These are phyloP conservation scores for Crossocerus cetratus DNA, from an alignment of 2,888 invertebrate genomes.

Conservation along the genomic window DNA sequence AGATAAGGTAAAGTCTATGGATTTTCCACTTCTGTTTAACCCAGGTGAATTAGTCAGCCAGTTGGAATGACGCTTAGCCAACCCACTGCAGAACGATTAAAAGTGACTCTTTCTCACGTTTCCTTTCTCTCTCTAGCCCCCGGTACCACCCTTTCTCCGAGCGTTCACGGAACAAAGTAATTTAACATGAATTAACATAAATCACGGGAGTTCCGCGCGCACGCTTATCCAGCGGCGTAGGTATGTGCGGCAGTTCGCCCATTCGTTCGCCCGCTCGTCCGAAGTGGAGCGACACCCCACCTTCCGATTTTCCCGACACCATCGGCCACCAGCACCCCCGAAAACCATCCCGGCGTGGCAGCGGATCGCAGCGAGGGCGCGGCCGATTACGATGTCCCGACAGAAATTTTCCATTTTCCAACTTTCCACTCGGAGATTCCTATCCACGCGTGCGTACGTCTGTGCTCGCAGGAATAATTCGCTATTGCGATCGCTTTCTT, in stretches of 20 bases:
- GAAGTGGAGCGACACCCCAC: conserved; percentile 15
- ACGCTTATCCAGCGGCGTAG: conserved; percentile 54
- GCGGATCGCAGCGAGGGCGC: background rate
- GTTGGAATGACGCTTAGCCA: conserved; percentile 2
- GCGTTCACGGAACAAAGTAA: conserved; percentile 61
- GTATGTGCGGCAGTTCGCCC: conserved; percentile 40
- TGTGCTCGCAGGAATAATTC: conserved; percentile 36
- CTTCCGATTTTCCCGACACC: conserved; percentile 21
- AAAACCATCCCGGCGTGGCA: conserved; percentile 15
- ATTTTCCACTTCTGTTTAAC: background rate
- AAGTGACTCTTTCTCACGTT: conserved; percentile 46
- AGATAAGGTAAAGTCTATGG: conserved; percentile 11
- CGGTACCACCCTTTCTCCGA: too few species aligned
- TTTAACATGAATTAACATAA: conserved; percentile 70
- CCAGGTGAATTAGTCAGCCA: too few species aligned
- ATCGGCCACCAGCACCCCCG: conserved; percentile 32
- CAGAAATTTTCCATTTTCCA: conserved; percentile 63
- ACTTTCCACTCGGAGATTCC: conserved; percentile 35
- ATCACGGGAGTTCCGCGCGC: conserved; percentile 58
- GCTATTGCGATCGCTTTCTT: conserved; percentile 21
- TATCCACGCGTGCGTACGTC: background rate
- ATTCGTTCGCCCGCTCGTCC: conserved; percentile 12
- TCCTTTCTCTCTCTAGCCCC: too few species aligned
- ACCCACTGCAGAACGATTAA: conserved; percentile 42
- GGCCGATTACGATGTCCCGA: conserved; percentile 58